Base-by-base conservation (phyloP, 2,797 vertebrate genomes). In the Smutsia temminckii region DNA sequence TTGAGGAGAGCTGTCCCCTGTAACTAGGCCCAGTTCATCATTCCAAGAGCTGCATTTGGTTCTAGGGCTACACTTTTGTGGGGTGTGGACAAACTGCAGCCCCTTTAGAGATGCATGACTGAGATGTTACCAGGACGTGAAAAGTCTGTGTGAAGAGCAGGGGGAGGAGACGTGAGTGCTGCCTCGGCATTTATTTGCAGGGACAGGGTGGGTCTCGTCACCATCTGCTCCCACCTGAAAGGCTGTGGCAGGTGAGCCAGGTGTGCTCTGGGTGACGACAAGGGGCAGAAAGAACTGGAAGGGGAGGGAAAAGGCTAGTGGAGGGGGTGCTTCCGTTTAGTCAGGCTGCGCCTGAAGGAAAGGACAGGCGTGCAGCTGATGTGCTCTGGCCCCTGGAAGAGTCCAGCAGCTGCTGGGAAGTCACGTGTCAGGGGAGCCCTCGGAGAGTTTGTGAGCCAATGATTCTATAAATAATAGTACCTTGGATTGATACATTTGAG, bases 401-500 rank as follows among this genome's bases (percentile, higher is more conserved):
- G 75, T 79, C 94, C 85, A 40, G 86, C 42, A 14, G 49, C 0
- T 0, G 16, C 68, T 5, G 10, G 80, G 85, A 94, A 95, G 92
- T 81, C 87, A 81, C 79, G 86, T 18, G 13, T 89, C 94, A 78
- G 42, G 66, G 80, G 40, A 49, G 68, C 72, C 89, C 61, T 20
- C 8, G 42, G 94, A 93, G 93, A 97, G 87, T 40, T 63, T 23
- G 32, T n/a, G 89, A 97, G 96, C 92, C 93, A 96, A 83, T 93
- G 95, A 61, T 85, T 97, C 93, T 92, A 97, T 93, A 97, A 97
- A 97, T 95, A 97, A 96, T 78, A 86, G 93, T 71, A 81, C 92
- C 90, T 85, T 87, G 95, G 97, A 97, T 93, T 95, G 97, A 97
- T 97, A 94, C 53, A 40, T 95, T 32, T 94, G 88, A 96, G 95